Base-by-base conservation (phyloP, 1,140 invertebrate species). In the Bombus impatiens region DNA sequence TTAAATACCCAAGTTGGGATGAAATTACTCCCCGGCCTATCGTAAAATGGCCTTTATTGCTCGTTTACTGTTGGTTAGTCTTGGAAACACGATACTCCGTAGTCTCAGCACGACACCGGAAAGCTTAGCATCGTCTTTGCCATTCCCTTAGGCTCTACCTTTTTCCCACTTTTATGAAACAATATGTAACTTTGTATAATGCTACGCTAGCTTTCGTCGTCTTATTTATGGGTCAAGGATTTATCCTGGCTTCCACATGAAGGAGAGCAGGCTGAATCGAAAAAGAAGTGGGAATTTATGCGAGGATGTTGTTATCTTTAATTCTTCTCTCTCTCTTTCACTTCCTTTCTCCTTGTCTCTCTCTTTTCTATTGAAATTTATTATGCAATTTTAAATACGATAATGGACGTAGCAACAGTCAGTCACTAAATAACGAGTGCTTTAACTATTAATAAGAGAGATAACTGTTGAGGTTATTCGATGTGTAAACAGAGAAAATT, bases 271-370 rank as follows among this genome's bases (percentile, higher is more conserved):
- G 59, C 65, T 78, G 79, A 91, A 89, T 86, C 80, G 82, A 88
- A 74, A 82, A 65, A 87, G 81, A 85, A 65, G 74, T 86, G 78
- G 28, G 82, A 92, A 93, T 92, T 91, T 90, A 92, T 92, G 78
- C 57, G 68, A 47, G 42, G 3, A 28, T 6, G 37, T 6, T n/a
- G 13, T 72, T 42, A n/a, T 53, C 75, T 53, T 22, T 53, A 2
- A 22, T 22, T 22, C 47, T 8, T 22, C 18, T 53, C 47, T 53
- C 44, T 22, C 18, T 53, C 47, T 18, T 6, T 53, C 47, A 8
- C 47, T 62, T 71, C 22, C 86, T 67, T 37, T 72, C 68, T 77
- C 44, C 47, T 47, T 18, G 47, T 47, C 15, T 35, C n/a, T 75
- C 75, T 32, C 62, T n/a, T 68, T 68, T 71, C 62, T 68, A 81